Evolutionary conservation across 2,113 vertebrate species (phyloP), one percentile per base, ranked within the genome.

Genomic region (Acrocephalus kingi): DNA sequence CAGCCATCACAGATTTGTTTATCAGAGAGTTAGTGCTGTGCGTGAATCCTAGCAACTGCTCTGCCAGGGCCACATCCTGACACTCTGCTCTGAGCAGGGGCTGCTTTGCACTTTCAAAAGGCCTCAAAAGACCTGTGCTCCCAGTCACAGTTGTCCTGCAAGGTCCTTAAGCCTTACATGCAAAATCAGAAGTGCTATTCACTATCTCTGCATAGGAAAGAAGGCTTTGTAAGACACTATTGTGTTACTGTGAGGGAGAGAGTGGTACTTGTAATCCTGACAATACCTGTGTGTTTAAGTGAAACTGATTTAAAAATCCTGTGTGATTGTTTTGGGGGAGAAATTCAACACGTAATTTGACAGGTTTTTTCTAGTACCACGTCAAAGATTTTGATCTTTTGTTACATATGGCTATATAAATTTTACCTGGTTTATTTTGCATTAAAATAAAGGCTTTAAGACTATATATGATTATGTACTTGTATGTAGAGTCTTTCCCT

Each of bases 361-460:
- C 92, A 87, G 55, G 54, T 86, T 91, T 96, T 98, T 96, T 84
- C 93, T 98, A 98, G 92, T 97, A 97, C 52, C 75, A 91, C 78
- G 5, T 94, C 48, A 96, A 66, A 96, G 73, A 89, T 93, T 97
- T 97, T 93, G 90, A 95, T 96, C 95, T 93, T 94, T 96, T 97
- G 87, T 97, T 98, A 96, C 95, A 96, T 97, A 97, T 96, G 87
- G 94, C 95, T 95, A 97, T 97, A 97, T 96, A 97, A 97, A 98
- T 96, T 97, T 96, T 97, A 96, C 95, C 95, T 96, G 89, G 72
- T 97, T 96, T 98, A 98, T 98, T 98, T 98, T 98, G 92, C 97
- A 98, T 97, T 97, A 94, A 98, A 98, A 98, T 98, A 98, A 98
- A 98, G 94, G 97, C 97, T 97, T 97, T 94, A 94, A 95, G 93